These are phyloP conservation scores for Eudasyphora cyanicolor DNA, from an alignment of 2,888 invertebrate genomes.

Conservation along the genomic window DNA sequence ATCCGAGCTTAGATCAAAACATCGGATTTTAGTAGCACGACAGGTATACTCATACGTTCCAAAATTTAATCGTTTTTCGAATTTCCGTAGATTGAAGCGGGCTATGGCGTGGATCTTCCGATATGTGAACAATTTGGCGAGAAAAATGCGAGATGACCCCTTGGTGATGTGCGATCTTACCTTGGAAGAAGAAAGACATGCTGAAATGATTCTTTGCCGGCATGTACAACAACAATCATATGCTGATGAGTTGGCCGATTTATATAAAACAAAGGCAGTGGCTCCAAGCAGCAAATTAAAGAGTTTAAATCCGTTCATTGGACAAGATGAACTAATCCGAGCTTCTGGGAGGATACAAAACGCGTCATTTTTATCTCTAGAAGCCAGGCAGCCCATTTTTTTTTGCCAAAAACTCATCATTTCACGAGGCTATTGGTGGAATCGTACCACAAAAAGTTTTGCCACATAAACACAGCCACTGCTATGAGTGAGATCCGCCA, in stretches of 20 bases:
- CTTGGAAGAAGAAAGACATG: background rate
- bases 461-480: background rate
- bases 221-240: background rate
- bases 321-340: background rate
- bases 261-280: background rate
- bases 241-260: background rate
- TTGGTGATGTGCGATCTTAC: background rate
- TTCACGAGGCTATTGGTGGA: background rate
- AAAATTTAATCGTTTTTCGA: background rate
- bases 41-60: background rate
- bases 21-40: background rate
- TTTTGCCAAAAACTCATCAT: background rate
- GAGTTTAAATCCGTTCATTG: background rate
- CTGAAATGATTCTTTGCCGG: background rate
- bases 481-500: background rate
- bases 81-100: too few relatives aligned
- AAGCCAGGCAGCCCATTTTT: conserved; percentile 25
- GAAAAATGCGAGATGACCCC: background rate
- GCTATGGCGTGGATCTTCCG: background rate
- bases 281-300: background rate
- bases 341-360: background rate
- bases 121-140: background rate
- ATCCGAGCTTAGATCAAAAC: conserved; percentile 17
- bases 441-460: background rate
- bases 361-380: background rate